Base-by-base conservation (phyloP, 1,140 invertebrate genomes). In the Drosophila pallidifrons region DNA sequence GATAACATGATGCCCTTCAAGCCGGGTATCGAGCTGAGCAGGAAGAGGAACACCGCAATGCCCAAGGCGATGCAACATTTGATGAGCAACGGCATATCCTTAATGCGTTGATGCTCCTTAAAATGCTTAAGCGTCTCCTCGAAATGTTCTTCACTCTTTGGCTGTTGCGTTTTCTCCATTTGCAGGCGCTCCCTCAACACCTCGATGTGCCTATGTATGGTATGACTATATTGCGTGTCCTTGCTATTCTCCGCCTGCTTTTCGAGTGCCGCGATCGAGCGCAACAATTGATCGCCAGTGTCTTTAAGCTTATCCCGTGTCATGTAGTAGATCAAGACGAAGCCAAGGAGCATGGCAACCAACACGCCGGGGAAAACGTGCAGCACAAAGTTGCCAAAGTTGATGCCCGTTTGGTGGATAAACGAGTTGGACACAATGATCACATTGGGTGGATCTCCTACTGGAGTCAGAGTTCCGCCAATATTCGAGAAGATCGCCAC, bases 381-480 rank as follows among this genome's bases (percentile, higher is more conserved):
- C 0, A 95, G 55, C 0, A 95, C 95, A 91, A 97, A 98, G 0
- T 93, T 94, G 3, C 94, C 93, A 92, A 98, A 98, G 73, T 95
- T 94, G 16, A 97, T 94, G 11, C 96, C 96, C 72, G 94, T 94
- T 54, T 93, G 91, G 3, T 94, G 5, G 1, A 97, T 93, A 59
- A 94, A 94, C 13, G 91, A 91, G 92, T 97, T 96, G 0, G 95
- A 95, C 0, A 96, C 95, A 46, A 98, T 97, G 64, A 98, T 97
- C 7, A 97, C 96, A 92, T 97, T 97, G 0, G 96, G 96, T 2
- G 96, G 97, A 91, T 97, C 97, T 0, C 97, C 97, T 8, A 98
- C 95, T 0, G 96, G 96, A 0, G 97, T 98, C 7, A 96, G 94
- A 0, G 96, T 95, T 0, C 97, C 97, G 0, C 97, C 97, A 59